Base-by-base conservation (phyloP, 2,113 vertebrate genomes). In the Paratilapia polleni region DNA sequence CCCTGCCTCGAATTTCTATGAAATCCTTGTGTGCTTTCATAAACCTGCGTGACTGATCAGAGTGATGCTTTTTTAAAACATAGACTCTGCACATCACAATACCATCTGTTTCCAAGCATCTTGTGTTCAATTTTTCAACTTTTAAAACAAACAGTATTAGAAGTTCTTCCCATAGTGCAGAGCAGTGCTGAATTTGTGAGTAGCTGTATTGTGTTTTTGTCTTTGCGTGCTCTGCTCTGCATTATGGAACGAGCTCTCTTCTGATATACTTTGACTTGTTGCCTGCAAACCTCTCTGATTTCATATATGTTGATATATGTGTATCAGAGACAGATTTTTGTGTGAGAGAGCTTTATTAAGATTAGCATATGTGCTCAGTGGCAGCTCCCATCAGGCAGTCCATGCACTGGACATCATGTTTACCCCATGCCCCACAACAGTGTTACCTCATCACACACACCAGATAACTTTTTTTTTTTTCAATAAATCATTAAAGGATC, bases 51-150 rank as follows among this genome's bases (percentile, higher is more conserved):
- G 87, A 83, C 85, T 59, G 89, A 94, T 93, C 83, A 82, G 60
- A 79, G 74, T 26, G 14, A 91, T 86, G 85, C 82, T 56, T 78
- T 85, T 73, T 86, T 75, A 64, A 87, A 91, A 76, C 84, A 87
- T 10, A 63, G 64, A 84, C 24, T 77, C 86, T 74, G 78, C 79
- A 92, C 84, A 92, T 91, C 83, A 82, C 26, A 82, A 70, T 77
- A 58, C 81, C 85, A 86, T 87, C 89, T 86, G 83, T 87, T 91
- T 85, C 80, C 70, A 10, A 63, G 56, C n/a, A 77, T 78, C 47
- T 56, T 49, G 4, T 24, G 12, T 78, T 47, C 38, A 36, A 49
- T 43, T 77, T 38, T 74, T 78, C 14, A n/a, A 26, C n/a, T n/a
- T n/a, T n/a, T n/a, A n/a, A n/a, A n/a, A n/a, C n/a, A 76, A 81